phyloP scores from a whole-genome alignment of 35 echinoderm and acorn worm species.

The Ophiothrix spiculata region DNA sequence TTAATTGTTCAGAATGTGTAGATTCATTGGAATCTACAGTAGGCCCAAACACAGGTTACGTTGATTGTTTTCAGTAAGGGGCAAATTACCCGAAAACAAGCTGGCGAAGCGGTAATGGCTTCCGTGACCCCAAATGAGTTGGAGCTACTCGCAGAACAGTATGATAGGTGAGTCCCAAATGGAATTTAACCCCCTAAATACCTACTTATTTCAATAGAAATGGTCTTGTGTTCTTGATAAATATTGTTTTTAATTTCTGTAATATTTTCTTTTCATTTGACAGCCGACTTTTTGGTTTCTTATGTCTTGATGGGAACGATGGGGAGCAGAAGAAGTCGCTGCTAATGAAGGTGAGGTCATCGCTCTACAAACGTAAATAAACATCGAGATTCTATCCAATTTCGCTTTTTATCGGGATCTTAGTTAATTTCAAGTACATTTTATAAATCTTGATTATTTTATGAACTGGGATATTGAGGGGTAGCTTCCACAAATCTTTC shows the following conservation, averaged over 20 bases:
- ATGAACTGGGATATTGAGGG: too few relatives aligned
- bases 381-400: not conserved
- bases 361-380: constrained; percentile 6
- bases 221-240: constrained; percentile 17
- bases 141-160: constrained; percentile 53
- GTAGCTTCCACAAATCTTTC: too few relatives aligned
- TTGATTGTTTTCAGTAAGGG: not conserved
- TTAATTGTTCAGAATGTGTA: constrained; percentile 1
- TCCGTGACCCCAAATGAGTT: constrained; percentile 66
- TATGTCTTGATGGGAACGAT: constrained; percentile 71
- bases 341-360: constrained; percentile 75
- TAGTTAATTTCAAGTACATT: too few relatives aligned
- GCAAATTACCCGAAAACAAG: constrained; percentile 55
- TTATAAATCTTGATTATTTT: too few relatives aligned
- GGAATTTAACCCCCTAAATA: not conserved
- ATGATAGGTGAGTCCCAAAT: constrained; percentile 71
- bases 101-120: constrained; percentile 73
- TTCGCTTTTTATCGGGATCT: too few relatives aligned
- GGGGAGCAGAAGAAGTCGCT: constrained; percentile 74
- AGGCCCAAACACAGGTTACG: not conserved
- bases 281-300: constrained; percentile 96
- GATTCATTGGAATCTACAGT: constrained; percentile 8
- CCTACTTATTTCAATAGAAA: constrained; percentile 1
- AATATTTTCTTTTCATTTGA: constrained; percentile 37
- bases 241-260: constrained; percentile 29